Conservation (phyloP, 2,888 invertebrate genomes). For the Drosophila paramelanica region DNA sequence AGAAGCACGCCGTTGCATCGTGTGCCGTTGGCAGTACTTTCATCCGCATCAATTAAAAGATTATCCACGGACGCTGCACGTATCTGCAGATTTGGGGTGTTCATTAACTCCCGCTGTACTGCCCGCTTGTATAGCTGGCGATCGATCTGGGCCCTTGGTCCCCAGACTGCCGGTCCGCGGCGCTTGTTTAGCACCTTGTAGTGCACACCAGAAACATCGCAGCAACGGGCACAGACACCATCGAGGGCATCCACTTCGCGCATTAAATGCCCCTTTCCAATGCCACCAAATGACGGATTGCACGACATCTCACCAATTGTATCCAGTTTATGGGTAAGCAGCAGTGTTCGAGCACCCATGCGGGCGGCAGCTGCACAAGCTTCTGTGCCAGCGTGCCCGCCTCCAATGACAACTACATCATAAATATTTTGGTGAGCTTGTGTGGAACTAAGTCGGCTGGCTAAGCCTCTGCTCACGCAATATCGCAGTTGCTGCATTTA, state of each 20-base stretch:
- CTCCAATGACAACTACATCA: constrained; percentile 94
- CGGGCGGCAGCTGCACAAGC: constrained; percentile 93
- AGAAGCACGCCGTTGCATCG: constrained; percentile 80
- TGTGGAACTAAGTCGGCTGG: constrained; percentile 12
- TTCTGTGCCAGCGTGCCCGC: constrained; percentile 96
- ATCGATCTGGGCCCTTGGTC: constrained; percentile 95
- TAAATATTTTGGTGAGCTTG: constrained; percentile 47
- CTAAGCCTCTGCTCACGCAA: constrained; percentile 22
- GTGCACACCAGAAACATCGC: constrained; percentile 92
- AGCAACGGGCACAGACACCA: constrained; percentile 92
- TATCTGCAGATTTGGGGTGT: constrained; percentile 89
- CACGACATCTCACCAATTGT: constrained; percentile 97
- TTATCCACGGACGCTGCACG: constrained; percentile 91
- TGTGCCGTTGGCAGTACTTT: constrained; percentile 15
- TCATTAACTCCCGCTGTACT: constrained; percentile 90
- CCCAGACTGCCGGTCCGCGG: constrained; percentile 96
- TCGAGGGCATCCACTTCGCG: constrained; percentile 95
- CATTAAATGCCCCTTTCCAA: constrained; percentile 95
- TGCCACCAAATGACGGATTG: constrained; percentile 96
- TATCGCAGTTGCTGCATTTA: constrained; percentile 58
- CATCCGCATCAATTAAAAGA: constrained; percentile 86
- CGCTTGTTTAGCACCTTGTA: constrained; percentile 92
- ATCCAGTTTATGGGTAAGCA: constrained; percentile 93
- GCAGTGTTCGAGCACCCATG: constrained; percentile 91
- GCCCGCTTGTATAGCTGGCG: constrained; percentile 91